Evolutionary conservation across 2,888 invertebrate species (phyloP).

Genomic region (Drosophila multiciliata): DNA sequence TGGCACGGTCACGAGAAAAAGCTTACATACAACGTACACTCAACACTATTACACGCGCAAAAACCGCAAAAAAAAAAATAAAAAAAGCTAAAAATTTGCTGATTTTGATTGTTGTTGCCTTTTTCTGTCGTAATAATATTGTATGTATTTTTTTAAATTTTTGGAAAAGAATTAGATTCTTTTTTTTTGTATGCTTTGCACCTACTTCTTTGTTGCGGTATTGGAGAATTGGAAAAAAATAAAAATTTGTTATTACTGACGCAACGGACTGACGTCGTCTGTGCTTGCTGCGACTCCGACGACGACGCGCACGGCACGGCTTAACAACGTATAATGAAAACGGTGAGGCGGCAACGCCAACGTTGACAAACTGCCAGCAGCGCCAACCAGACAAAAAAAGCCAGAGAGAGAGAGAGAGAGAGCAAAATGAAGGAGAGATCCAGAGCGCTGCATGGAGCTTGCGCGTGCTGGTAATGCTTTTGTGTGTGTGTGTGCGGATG

Average conservation of each 20-base stretch:
- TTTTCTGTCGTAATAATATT: constrained; percentile 9
- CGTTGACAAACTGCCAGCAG: constrained; percentile 62
- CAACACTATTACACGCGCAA: constrained; percentile 17
- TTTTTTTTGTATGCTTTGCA: constrained; percentile 27
- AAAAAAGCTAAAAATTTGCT: constrained; percentile 34
- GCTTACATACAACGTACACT: constrained; percentile 34
- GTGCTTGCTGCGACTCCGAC: constrained; percentile 68
- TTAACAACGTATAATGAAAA: constrained; percentile 70
- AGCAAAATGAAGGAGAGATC: constrained; percentile 9
- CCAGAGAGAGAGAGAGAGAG: constrained; percentile 3
- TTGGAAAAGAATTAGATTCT: background rate
- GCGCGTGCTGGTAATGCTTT: constrained; percentile 40
- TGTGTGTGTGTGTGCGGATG: background rate
- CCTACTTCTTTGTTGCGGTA: constrained; percentile 55
- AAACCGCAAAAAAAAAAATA: constrained; percentile 33
- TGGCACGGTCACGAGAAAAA: constrained; percentile 49
- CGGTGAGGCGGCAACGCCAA: constrained; percentile 43
- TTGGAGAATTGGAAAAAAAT: constrained; percentile 32
- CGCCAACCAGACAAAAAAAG: constrained; percentile 21
- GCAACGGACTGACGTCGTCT: constrained; percentile 74
- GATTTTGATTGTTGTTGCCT: constrained; percentile 28
- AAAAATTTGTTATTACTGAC: constrained; percentile 59
- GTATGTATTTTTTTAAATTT: background rate
- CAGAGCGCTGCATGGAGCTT: constrained; percentile 44
- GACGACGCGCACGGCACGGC: constrained; percentile 74